Evolutionary conservation across 1,140 invertebrate species (phyloP).

Genomic region (Brachionus manjavacas): DNA sequence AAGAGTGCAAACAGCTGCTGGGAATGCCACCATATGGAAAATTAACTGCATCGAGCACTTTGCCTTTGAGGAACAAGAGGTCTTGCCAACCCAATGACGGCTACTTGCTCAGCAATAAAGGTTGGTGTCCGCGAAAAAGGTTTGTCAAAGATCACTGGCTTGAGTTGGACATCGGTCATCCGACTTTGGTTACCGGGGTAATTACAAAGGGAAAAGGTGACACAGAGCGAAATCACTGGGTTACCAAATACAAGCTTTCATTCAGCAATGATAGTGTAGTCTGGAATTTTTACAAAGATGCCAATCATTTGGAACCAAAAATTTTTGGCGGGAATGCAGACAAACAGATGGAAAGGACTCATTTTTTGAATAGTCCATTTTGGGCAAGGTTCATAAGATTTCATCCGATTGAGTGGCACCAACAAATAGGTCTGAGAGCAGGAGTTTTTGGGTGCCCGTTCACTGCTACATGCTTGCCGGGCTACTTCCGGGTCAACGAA

Average conservation of each 20-base stretch:
- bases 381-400: constrained; percentile 60
- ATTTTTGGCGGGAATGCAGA: constrained; percentile 62
- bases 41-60: constrained; percentile 58
- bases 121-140: constrained; percentile 61
- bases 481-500: constrained; percentile 61
- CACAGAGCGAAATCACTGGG: constrained; percentile 60
- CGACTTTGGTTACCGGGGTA: constrained; percentile 61
- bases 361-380: constrained; percentile 62
- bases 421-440: constrained; percentile 59
- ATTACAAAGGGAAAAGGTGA: constrained; percentile 62
- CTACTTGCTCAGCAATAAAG: constrained; percentile 60
- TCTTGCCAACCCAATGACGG: constrained; percentile 62
- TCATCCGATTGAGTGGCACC: constrained; percentile 60
- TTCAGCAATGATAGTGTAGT: constrained; percentile 62
- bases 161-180: constrained; percentile 62
- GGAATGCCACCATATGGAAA: constrained; percentile 61
- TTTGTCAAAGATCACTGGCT: constrained; percentile 63
- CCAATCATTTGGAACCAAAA: constrained; percentile 59
- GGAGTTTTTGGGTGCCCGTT: constrained; percentile 61
- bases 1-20: constrained; percentile 62
- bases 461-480: constrained; percentile 56
- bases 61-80: constrained; percentile 55
- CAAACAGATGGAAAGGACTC: constrained; percentile 59
- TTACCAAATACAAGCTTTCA: constrained; percentile 61
- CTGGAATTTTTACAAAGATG: constrained; percentile 64